Evolutionary conservation across 2,113 vertebrate species (phyloP).

Genomic region (Cercocebus atys): DNA sequence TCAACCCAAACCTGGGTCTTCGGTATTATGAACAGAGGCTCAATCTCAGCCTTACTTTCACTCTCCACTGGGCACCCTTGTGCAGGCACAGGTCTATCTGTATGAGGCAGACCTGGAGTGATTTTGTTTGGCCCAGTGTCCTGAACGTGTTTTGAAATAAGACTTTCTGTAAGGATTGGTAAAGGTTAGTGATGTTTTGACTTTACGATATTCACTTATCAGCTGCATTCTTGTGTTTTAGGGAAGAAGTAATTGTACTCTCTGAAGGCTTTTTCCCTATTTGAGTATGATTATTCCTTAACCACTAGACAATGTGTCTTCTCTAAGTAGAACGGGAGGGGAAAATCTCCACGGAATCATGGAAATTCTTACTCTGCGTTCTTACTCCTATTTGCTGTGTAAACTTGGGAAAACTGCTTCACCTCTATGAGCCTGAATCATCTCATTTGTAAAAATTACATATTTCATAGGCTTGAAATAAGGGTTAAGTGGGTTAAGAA

Average conservation of each 20-base stretch:
- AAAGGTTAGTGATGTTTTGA: neutral
- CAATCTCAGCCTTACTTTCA: neutral
- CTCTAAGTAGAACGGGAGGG: neutral
- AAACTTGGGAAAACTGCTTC: neutral
- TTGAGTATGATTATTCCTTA: neutral
- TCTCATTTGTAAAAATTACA: neutral
- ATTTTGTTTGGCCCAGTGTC: constrained; percentile 1
- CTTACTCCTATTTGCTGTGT: neutral
- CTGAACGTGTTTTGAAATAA: neutral
- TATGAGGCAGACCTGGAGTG: neutral
- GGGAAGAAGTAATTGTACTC: neutral
- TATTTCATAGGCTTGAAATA: neutral
- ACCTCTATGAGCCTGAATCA: neutral
- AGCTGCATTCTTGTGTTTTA: neutral
- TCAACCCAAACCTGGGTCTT: neutral
- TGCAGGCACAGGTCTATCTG: neutral
- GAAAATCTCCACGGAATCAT: neutral
- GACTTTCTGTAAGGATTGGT: neutral
- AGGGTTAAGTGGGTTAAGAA: neutral
- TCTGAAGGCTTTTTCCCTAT: neutral
- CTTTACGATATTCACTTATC: neutral
- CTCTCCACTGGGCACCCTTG: rapidly evolving
- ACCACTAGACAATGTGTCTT: neutral
- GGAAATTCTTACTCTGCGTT: neutral
- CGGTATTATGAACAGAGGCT: neutral